Percentiles rank a stretch among this genome's conserved stretches.
Conservation (phyloP, 2,113 vertebrate genomes). For the Anser brachyrhynchus region DNA sequence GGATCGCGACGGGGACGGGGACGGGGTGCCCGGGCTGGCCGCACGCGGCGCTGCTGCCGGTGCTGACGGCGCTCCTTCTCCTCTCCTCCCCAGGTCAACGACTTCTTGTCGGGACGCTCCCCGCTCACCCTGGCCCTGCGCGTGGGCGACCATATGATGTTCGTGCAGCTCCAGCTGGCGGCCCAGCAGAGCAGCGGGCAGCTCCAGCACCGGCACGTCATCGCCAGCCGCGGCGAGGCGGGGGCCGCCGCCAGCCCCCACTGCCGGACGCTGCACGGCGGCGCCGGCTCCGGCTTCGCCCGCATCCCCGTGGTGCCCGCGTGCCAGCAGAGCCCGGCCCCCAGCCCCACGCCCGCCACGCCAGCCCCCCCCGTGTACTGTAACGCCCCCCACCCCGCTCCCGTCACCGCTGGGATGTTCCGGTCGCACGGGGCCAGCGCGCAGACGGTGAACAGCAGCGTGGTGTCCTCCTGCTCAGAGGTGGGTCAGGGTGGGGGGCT, state of each 20-base stretch:
- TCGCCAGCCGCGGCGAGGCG: conserved; percentile 80
- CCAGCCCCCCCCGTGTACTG: conserved; percentile 78
- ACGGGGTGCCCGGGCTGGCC: background rate
- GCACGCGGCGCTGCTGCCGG: background rate
- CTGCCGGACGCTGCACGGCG: conserved; percentile 58
- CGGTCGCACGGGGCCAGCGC: conserved; percentile 82
- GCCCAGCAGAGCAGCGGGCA: conserved; percentile 89
- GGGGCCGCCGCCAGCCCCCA: conserved; percentile 22
- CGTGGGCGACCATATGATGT: conserved; percentile 99
- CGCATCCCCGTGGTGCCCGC: conserved; percentile 70
- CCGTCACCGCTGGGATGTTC: conserved; percentile 84
- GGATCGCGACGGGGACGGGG: accelerated
- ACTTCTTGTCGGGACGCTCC: conserved; percentile 96
- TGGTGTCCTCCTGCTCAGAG: conserved; percentile 86
- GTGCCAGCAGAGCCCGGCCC: conserved; percentile 58
- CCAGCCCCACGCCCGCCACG: conserved; percentile 49
- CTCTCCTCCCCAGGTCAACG: conserved; percentile 87
- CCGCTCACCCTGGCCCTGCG: conserved; percentile 95
- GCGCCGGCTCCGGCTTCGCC: conserved; percentile 31
- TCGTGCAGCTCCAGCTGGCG: conserved; percentile 96
- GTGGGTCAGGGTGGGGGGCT: conserved; percentile 61
- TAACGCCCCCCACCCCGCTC: conserved; percentile 78
- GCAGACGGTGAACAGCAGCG: conserved; percentile 64
- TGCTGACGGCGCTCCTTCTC: conserved; percentile 10
- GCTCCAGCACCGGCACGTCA: conserved; percentile 87